phyloP scores from a whole-genome alignment of 1,140 invertebrate genomes.

The Calliopsis andreniformis region DNA sequence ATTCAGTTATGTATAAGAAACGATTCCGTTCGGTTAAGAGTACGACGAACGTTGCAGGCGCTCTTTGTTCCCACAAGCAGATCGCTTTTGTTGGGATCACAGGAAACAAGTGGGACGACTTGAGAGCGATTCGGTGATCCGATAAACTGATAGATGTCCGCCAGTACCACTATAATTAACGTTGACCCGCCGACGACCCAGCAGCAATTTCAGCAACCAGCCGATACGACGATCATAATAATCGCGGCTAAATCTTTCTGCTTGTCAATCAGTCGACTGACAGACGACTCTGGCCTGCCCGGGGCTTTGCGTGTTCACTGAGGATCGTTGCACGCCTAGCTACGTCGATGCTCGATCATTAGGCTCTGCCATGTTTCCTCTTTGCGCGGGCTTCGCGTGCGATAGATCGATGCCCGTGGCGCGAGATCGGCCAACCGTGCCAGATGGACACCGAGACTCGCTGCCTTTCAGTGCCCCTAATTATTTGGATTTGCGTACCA shows the following conservation, averaged over 20 bases:
- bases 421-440: slow-evolving; percentile 27
- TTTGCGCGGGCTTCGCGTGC: slow-evolving; percentile 44
- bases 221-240: slow-evolving; percentile 79
- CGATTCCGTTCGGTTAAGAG: no score
- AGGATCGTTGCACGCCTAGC: slow-evolving; percentile 69
- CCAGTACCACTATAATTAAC: slow-evolving; percentile 78
- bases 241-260: slow-evolving; percentile 80
- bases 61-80: slow-evolving; percentile 54
- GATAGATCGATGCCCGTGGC: slow-evolving; percentile 35
- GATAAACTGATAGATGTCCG: slow-evolving; percentile 80
- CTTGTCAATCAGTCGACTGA: slow-evolving; percentile 81
- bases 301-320: slow-evolving; percentile 71
- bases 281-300: slow-evolving; percentile 71
- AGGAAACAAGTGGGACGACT: slow-evolving; percentile 47
- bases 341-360: slow-evolving; percentile 76
- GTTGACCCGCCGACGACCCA: slow-evolving; percentile 77
- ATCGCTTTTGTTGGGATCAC: slow-evolving; percentile 65
- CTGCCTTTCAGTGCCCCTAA: slow-evolving; percentile 50
- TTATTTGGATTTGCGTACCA: slow-evolving; percentile 49
- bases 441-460: slow-evolving; percentile 43
- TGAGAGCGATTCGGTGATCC: slow-evolving; percentile 70
- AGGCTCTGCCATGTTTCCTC: slow-evolving; percentile 73
- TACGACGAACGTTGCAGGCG: background rate
- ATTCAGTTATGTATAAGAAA: no score
- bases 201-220: slow-evolving; percentile 75